Base-by-base conservation (phyloP, 2,888 invertebrate genomes). In the Achlya flavicornis region DNA sequence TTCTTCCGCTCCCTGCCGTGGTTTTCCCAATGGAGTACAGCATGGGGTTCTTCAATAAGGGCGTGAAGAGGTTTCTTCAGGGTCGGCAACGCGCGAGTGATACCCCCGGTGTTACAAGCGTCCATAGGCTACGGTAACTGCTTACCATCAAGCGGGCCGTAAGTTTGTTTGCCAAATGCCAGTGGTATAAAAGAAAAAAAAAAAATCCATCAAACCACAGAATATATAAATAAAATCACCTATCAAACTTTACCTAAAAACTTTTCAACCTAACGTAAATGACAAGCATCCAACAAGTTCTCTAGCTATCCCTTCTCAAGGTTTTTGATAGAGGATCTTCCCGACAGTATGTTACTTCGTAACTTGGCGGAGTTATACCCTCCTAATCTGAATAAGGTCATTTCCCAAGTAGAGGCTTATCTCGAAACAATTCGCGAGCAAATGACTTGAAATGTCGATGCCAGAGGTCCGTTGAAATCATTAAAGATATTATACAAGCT, bases 361-460 rank as follows among this genome's bases (percentile, higher is more conserved):
- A 8, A 53, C 53, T 53, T 53, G 53, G 53, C 53, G n/a, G 53
- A 53, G 53, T 53, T 16, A 48, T 48, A 46, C n/a, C 19, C 16
- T 10, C 53, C 16, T 19, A 53, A 53, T 53, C 19, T 53, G 53
- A 53, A 19, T 53, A n/a, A 16, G 53, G 53, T 53, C 19, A 41
- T 41, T 41, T 53, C 53, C 0, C 53, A 19, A 6, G 48, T 46
- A 5, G 48, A 14, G 7, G 16, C 53, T 53, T 53, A 53, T 53
- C 53, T 53, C 19, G 19, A 19, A 19, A 53, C 53, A 53, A 19
- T 53, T 19, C 53, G 16, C 3, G 16, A 8, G 53, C 53, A 53
- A 53, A 53, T 53, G 53, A 19, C 53, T 53, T 53, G 53, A 53
- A 53, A 19, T 4, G 19, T 53, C 19, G 16, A 53, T 53, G 19